Evolutionary conservation across 2,888 invertebrate genomes (phyloP), one percentile per base, ranked within the genome.

Genomic region (Metacarcinus magister): DNA sequence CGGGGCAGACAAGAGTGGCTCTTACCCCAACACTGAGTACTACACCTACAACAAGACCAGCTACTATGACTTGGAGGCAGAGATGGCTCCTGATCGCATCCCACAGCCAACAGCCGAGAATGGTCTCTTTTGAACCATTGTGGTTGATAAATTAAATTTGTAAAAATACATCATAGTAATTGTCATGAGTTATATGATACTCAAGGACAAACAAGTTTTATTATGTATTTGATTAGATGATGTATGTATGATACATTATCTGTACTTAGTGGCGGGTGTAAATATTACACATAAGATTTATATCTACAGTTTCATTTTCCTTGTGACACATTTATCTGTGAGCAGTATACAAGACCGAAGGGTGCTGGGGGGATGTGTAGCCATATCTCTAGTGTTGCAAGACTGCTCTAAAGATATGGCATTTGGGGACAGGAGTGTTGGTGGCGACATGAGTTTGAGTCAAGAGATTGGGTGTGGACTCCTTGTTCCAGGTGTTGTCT

Each of bases 11-110:
- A 98, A 98, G 97, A 97, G 98, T 96, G 98, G 98, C 16, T 98
- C 98, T 0, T 99, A 99, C 97, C 99, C 99, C 98, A 99, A 99
- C 97, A 99, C 99, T 0, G 99, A 99, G 98, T 99, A 99, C 97
- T 99, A 98, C 97, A 98, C 98, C 97, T 99, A 99, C 97, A 98
- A 99, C 97, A 98, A 98, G 90, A 98, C 98, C 97, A 98, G 98
- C 97, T 99, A 98, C 97, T 98, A 98, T 97, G 99, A 99, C 98
- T 98, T 99, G 94, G 99, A 99, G 98, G 98, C 98, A 43, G 99
- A 99, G 98, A 98, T 99, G 98, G 98, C 98, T 2, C 98, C 98
- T 97, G 98, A 98, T 97, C 98, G 99, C 97, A 98, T 98, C 96
- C 98, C 98, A 39, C 98, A 98, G 97, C 99, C 99, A n/a, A 43